Conservation (phyloP, 2,113 vertebrate genomes). For the Brachirus orientalis region DNA sequence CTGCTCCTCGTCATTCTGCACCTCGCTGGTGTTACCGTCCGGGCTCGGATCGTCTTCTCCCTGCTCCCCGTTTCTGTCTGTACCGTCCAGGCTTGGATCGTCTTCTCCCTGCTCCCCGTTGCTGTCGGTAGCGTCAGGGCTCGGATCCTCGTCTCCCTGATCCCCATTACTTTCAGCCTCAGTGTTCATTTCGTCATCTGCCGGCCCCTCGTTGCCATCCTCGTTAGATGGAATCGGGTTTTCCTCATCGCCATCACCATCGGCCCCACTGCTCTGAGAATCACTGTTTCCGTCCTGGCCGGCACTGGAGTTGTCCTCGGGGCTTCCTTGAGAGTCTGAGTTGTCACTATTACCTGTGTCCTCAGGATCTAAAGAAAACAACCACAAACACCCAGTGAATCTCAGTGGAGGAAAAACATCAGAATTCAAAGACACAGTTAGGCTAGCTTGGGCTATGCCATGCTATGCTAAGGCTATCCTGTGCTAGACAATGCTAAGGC, state of each 20-base stretch:
- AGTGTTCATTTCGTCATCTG: not conserved
- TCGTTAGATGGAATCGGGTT: too few relatives aligned
- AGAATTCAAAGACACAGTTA: not conserved
- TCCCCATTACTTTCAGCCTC: not conserved
- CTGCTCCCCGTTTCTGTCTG: too few relatives aligned
- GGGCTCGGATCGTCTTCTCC: too few relatives aligned
- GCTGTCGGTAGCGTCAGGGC: too few relatives aligned
- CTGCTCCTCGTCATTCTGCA: not conserved
- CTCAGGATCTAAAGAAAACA: not conserved
- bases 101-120: too few relatives aligned
- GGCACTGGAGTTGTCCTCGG: not conserved
- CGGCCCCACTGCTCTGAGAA: not conserved
- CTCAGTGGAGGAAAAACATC: not conserved
- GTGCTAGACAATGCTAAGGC: too few relatives aligned
- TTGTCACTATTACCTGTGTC: not conserved
- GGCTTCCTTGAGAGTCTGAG: not conserved
- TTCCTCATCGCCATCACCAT: not conserved
- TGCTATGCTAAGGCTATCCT: too few relatives aligned
- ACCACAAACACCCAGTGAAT: not conserved
- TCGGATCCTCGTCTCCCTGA: not conserved
- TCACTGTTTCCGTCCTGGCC: not conserved
- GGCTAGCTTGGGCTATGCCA: too few relatives aligned
- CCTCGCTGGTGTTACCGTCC: not conserved
- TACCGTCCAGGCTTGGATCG: too few relatives aligned
- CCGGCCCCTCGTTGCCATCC: not conserved